Percentiles rank a stretch among this genome's conserved stretches.
Evolutionary conservation across 2,888 invertebrate species (phyloP).

Genomic region (Lamproptera curius): DNA sequence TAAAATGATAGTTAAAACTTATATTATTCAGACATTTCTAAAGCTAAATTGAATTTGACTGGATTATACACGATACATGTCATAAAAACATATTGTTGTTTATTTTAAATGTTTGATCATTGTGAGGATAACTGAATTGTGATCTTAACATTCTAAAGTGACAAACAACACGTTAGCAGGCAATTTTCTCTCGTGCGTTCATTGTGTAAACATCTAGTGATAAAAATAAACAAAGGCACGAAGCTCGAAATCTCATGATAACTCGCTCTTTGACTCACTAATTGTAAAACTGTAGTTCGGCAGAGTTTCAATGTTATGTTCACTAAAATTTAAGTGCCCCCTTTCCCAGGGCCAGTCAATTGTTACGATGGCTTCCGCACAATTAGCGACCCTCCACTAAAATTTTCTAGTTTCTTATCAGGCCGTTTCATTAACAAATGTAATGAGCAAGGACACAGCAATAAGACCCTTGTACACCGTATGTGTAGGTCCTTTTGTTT

Average conservation of each 20-base stretch:
- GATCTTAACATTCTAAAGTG: no score
- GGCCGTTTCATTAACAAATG: conserved; percentile 46
- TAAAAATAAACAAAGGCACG: conserved; percentile 7
- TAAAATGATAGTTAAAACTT: no score
- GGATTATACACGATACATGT: no score
- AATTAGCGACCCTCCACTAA: conserved; percentile 23
- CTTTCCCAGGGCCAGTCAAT: conserved; percentile 16
- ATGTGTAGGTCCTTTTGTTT: conserved; percentile 10
- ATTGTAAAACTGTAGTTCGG: conserved; percentile 13
- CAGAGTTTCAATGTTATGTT: neutral
- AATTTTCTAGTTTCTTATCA: conserved; percentile 26
- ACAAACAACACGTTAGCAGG: no score
- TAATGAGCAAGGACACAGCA: conserved; percentile 42
- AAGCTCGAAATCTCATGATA: conserved; percentile 4
- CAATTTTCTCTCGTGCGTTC: no score
- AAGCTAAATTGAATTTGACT: no score
- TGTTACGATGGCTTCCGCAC: conserved; percentile 19
- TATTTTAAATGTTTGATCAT: no score
- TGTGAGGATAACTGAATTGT: no score
- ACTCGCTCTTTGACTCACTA: conserved; percentile 2
- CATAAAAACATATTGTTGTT: no score
- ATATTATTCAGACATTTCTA: no score
- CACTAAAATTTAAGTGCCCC: conserved; percentile 16
- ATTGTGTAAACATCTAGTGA: neutral
- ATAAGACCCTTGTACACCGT: conserved; percentile 10